Evolutionary conservation across 2,113 vertebrate species (phyloP), one percentile per base, ranked within the genome.

Genomic region (Porphyrio hochstetteri): DNA sequence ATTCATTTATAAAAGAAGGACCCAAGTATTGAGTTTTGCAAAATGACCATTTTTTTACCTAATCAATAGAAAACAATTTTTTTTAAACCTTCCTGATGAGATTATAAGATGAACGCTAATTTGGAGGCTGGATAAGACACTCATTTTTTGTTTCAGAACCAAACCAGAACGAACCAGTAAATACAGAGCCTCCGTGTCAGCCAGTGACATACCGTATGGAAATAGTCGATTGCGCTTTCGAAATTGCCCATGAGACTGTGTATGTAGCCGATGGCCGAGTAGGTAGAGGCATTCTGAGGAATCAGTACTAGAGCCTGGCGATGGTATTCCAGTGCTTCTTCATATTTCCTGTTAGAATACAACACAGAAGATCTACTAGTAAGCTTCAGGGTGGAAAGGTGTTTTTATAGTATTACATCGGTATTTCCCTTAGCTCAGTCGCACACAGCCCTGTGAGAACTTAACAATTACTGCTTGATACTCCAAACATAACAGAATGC

Each of bases 241-340:
- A 99, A 99, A 95, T 99, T 99, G 53, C 99, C 99, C 99, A 99
- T 99, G 40, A 99, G 98, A 96, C 99, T 99, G 60, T 99, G 99
- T 35, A 99, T 99, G 31, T 99, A 99, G 91, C 99, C 99, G 63
- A 99, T 99, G 74, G 99, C 98, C 23, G 99, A 98, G 52, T 99
- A 99, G 36, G 99, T 99, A 27, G 99, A 99, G 9, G 99, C 99
- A 12, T 99, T 99, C 75, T 99, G 99, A 65, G 99, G 99, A 86
- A 99, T 99, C 4, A 99, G 87, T 40, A 99, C 99, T 52, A 99
- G 97, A 1, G 99, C 99, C 97, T 99, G 99, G 5, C 99, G 99
- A 96, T 99, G 99, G 93, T 99, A 99, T 95, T 99, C 99, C 96
- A 99, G 96, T 28, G 99, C 99, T 95, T 99, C 99, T 23, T 99